Base-by-base conservation (phyloP, 2,113 vertebrate genomes). In the Gopherus evgoodei region DNA sequence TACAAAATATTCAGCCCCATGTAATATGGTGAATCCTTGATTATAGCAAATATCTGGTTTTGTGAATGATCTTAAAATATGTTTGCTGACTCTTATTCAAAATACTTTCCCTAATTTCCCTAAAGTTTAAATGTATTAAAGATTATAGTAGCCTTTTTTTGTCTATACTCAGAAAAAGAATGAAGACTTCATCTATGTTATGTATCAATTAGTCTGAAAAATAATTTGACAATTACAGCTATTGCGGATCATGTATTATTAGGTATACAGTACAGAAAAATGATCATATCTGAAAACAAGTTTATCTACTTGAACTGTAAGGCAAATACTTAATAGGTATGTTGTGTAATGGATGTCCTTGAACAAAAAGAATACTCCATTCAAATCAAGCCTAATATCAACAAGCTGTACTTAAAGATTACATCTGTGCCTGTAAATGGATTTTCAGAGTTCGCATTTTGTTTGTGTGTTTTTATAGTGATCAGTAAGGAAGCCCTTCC, bases 371-470 rank as follows among this genome's bases (percentile, higher is more conserved):
- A 93, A 19, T 38, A 5, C 42, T 76, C 83, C 13, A 76, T 81
- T 90, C 44, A 91, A 87, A 88, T 52, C 21, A 27, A 72, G 52
- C 81, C 86, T 89, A 92, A 78, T 90, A 94, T 83, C 50, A 86
- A 87, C 76, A 93, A 90, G 81, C 72, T 96, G 81, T 94, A 89
- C 52, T 91, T 94, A 93, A 97, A 86, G 85, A 90, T 83, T 81
- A 81, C 59, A 31, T 56, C 56, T 90, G 31, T 82, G 82, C 65
- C 81, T 85, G 65, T 85, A 95, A 96, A 97, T 95, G 95, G 94
- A 94, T 96, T 95, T 96, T 87, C 79, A 90, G 94, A 92, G 93
- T 93, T 94, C 93, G 95, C 86, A 79, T 95, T 96, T 96, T 94
- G 96, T 97, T 95, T 94, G 86, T 90, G 88, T 93, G 88, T 93